A percentile compares a stretch with the other conserved stretches of the same genome.
These are phyloP conservation scores for Pipistrellus kuhlii DNA, from an alignment of 2,797 vertebrate species.

Conservation along the genomic window DNA sequence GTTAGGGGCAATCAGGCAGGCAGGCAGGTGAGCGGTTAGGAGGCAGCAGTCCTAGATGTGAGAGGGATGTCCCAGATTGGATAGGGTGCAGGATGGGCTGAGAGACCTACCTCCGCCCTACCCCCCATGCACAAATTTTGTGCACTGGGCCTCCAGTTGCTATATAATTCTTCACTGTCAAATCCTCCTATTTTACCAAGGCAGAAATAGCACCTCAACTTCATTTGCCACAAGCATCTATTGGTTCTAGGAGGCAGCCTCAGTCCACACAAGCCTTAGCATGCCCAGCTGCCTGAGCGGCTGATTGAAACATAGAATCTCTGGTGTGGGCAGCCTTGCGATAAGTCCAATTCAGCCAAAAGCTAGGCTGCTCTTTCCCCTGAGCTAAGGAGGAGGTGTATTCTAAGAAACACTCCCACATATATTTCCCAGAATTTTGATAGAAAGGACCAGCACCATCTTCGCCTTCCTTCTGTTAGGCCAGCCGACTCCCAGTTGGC, in stretches of 20 bases:
- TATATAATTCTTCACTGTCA: background rate
- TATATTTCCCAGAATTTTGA: background rate
- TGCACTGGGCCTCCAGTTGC: too few relatives aligned
- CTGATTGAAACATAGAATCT: background rate
- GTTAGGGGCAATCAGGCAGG: too few relatives aligned
- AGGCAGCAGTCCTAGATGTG: too few relatives aligned
- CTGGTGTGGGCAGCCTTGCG: background rate
- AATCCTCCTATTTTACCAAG: background rate
- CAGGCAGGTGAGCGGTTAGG: too few relatives aligned
- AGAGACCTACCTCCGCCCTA: too few relatives aligned
- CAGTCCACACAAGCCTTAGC: background rate
- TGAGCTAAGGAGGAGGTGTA: background rate
- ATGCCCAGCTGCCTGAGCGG: background rate
- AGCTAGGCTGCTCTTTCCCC: background rate
- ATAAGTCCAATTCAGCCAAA: background rate
- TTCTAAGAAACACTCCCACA: background rate
- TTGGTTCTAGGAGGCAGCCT: background rate
- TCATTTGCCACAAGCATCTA: background rate
- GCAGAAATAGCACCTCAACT: background rate
- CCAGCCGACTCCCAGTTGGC: background rate
- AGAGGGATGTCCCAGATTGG: too few relatives aligned
- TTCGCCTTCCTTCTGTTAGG: background rate
- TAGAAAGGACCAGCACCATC: background rate
- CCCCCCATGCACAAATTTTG: too few relatives aligned
- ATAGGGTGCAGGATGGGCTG: too few relatives aligned